Base-by-base conservation (phyloP, 2,888 invertebrate genomes). In the Conops quadrifasciatus region DNA sequence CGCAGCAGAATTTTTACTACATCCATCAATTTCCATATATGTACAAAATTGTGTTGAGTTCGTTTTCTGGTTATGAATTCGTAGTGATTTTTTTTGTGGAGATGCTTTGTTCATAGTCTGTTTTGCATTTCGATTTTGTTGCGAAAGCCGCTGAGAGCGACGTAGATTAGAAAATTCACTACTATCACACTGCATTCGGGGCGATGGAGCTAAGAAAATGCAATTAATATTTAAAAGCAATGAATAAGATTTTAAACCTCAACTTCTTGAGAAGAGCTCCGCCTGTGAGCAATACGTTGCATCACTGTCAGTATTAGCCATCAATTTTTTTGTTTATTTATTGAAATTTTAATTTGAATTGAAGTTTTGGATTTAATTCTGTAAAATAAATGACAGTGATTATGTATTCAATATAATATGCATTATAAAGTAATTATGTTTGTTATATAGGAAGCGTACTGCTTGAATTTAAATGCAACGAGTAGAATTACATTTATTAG, bases 271-370 rank as follows among this genome's bases (percentile, higher is more conserved):
- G 71, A 5, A 63, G 1, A n/a, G 36, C 58, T 76, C 75, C 3
- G 73, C 74, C 59, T 74, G 71, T 11, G 76, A 74, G 26, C 73
- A 76, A 69, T 74, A 75, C n/a, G 76, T 76, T 7, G 51, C 67
- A 19, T 74, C 60, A 67, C 76, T 75, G 19, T 73, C 68, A 28
- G 16, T 58, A 21, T 21, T 51, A 3, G 67, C 62, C 63, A 63
- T 63, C n/a, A 13, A 11, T 62, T 36, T 26, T 24, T 59, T 30
- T 53, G 21, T 21, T 21, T n/a, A 53, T 13, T 21, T 9, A 30
- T 43, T 43, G 19, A 30, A 64, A 64, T 64, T 64, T 64, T 26
- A 24, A 26, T 15, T 26, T 9, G 2, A 45, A 47, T 13, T 36
- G 9, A 36, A 4, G 36, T 36, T 36, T 36, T n/a, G n/a, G n/a